phyloP scores from a whole-genome alignment of 2,888 invertebrate genomes.

The Pterostichus madidus region DNA sequence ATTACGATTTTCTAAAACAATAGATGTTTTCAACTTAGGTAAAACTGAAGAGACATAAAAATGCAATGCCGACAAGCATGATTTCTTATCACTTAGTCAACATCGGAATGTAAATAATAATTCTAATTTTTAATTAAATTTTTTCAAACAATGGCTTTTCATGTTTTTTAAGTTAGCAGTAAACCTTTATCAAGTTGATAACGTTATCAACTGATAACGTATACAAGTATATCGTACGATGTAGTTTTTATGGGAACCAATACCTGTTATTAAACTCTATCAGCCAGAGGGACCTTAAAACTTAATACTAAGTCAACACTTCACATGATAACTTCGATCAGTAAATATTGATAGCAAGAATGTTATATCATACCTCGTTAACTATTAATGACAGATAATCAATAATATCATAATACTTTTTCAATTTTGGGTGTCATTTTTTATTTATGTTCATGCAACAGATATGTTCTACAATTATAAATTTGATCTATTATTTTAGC shows the following conservation, averaged over 20 bases:
- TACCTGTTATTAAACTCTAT: background rate
- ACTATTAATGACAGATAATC: background rate
- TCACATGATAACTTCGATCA: slow-evolving; percentile 10
- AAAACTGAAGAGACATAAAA: background rate
- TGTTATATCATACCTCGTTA: background rate
- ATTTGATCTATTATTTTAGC: too few relatives aligned
- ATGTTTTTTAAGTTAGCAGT: slow-evolving; percentile 21
- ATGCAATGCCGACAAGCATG: background rate
- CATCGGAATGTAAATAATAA: slow-evolving; percentile 9
- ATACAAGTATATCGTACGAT: slow-evolving; percentile 14
- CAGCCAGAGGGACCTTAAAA: background rate
- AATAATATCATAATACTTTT: background rate
- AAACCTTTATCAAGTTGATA: slow-evolving; percentile 3
- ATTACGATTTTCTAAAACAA: too few relatives aligned
- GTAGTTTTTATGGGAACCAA: slow-evolving; percentile 9
- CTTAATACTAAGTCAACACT: slow-evolving; percentile 17
- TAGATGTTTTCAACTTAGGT: too few relatives aligned
- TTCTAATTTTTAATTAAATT: slow-evolving; percentile 29
- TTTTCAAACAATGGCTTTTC: slow-evolving; percentile 16
- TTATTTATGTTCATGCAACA: too few relatives aligned
- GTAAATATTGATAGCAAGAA: background rate
- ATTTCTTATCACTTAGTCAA: slow-evolving; percentile 23
- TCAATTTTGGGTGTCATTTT: too few relatives aligned
- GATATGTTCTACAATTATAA: too few relatives aligned
- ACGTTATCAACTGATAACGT: slow-evolving; percentile 6